A percentile compares a stretch with the other conserved stretches of the same genome.
These are phyloP conservation scores for Phymastichus coffea DNA, from an alignment of 1,140 invertebrate species.

Conservation along the genomic window DNA sequence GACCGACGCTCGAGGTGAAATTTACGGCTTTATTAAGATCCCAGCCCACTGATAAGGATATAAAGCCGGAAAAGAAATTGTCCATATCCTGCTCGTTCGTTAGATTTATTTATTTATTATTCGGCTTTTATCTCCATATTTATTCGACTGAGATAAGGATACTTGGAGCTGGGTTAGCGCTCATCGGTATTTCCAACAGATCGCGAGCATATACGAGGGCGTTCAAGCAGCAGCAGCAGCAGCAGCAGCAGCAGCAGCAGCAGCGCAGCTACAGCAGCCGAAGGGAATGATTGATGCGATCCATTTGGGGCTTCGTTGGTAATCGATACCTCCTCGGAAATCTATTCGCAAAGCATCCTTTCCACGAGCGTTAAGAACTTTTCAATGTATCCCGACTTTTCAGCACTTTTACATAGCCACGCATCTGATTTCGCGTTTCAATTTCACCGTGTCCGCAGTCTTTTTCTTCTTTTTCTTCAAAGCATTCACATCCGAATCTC, in stretches of 20 bases:
- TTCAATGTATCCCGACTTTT: constrained; percentile 14
- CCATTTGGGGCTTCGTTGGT: constrained; percentile 7
- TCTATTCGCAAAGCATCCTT: constrained; percentile 20
- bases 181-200: neutral
- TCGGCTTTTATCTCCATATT: constrained; percentile 27
- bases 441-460: neutral
- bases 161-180: neutral
- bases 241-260: too few species aligned
- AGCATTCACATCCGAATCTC: neutral
- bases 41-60: constrained; percentile 3
- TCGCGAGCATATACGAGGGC: too few species aligned
- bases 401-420: neutral
- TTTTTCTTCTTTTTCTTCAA: neutral
- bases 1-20: neutral
- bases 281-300: constrained; percentile 28
- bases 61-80: constrained; percentile 17
- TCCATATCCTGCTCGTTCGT: constrained; percentile 4
- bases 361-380: constrained; percentile 1
- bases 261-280: too few species aligned
- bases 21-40: constrained; percentile 27
- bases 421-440: constrained; percentile 2
- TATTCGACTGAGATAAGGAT: constrained; percentile 26
- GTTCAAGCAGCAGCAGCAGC: too few species aligned
- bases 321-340: constrained; percentile 23
- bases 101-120: constrained; percentile 32